phyloP scores from a whole-genome alignment of 2,797 vertebrate species.

The Poeciliopsis infans region DNA sequence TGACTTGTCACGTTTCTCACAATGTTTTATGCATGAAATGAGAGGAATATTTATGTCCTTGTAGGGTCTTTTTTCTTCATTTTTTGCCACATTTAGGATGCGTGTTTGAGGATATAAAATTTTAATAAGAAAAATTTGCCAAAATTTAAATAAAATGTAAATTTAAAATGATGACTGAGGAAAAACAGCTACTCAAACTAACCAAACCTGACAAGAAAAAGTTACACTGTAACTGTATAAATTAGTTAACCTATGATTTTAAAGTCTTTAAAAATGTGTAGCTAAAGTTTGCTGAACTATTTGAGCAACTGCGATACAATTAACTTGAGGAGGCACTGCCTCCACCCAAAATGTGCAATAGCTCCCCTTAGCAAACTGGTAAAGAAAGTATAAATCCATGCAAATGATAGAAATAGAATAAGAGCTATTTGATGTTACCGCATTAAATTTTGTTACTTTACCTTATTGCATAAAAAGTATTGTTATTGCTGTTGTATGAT shows the following conservation, averaged over 20 bases:
- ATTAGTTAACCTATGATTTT: not conserved
- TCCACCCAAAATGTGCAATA: not conserved
- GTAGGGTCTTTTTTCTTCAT: not conserved
- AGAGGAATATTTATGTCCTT: not conserved
- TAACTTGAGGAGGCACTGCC: not conserved
- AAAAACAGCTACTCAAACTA: not conserved
- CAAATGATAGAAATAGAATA: not conserved
- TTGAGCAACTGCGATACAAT: too few relatives aligned
- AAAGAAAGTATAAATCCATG: not conserved
- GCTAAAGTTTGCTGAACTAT: not conserved
- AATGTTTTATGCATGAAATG: not conserved
- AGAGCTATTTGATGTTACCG: not conserved
- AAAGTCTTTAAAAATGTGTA: not conserved
- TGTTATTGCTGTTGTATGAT: slow-evolving; percentile 22
- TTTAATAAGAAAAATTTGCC: not conserved
- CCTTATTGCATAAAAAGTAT: slow-evolving; percentile 21
- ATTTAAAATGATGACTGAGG: not conserved
- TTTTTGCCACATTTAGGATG: not conserved
- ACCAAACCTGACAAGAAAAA: not conserved
- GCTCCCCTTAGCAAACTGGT: not conserved
- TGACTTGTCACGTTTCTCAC: not conserved
- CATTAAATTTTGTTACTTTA: slow-evolving; percentile 17
- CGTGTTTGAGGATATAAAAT: not conserved
- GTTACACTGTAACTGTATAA: not conserved
- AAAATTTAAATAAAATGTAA: not conserved